These are phyloP conservation scores for Myotis yumanensis DNA, from an alignment of 2,113 vertebrate species.

Conservation along the genomic window DNA sequence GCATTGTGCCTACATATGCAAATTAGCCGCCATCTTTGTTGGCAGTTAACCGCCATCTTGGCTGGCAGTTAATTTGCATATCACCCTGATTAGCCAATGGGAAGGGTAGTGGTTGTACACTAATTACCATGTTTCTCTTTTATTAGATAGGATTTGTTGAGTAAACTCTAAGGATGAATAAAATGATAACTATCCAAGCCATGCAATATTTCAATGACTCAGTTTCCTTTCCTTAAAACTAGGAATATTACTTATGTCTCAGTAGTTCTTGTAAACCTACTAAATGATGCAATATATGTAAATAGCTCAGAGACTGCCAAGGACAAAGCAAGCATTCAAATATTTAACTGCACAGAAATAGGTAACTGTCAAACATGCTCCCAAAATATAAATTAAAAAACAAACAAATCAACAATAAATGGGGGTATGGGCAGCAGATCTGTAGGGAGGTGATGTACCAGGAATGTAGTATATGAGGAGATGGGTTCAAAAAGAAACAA, in stretches of 20 bases:
- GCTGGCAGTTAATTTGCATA: no score
- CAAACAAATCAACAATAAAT: background rate
- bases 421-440: background rate
- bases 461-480: background rate
- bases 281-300: background rate
- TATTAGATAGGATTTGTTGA: no score
- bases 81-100: no score
- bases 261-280: background rate
- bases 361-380: background rate
- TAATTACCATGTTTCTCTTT: no score
- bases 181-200: conserved; percentile 4
- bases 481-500: background rate
- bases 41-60: no score
- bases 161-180: background rate
- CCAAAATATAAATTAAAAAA: background rate
- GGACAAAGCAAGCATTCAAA: background rate
- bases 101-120: no score
- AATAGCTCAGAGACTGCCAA: background rate
- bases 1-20: no score
- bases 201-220: background rate
- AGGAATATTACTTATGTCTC: background rate
- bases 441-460: background rate
- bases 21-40: no score
- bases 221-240: background rate
- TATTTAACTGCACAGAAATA: background rate